These are phyloP conservation scores for Drosophila bipectinata DNA, from an alignment of 1,140 invertebrate species.

Conservation along the genomic window DNA sequence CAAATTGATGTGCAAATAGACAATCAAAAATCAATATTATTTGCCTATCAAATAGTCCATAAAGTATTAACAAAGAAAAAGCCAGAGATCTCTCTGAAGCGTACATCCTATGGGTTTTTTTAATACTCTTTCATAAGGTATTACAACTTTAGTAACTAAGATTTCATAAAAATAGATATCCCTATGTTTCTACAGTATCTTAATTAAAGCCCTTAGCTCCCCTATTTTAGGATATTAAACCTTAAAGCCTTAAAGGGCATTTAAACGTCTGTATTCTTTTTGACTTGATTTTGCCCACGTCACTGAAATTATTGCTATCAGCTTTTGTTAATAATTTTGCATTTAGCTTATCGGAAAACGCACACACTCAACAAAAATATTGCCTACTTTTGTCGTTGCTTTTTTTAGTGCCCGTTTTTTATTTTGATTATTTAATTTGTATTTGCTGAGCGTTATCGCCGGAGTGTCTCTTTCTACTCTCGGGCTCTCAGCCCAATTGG, in stretches of 20 bases:
- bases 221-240: too few species aligned
- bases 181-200: too few species aligned
- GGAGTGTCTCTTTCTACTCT: slow-evolving; percentile 46
- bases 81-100: neutral
- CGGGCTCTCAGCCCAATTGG: slow-evolving; percentile 42
- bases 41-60: slow-evolving; percentile 52
- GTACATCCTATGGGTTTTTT: neutral
- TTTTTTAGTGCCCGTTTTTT: slow-evolving; percentile 25
- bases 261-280: neutral
- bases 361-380: slow-evolving; percentile 23
- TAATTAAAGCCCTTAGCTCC: neutral
- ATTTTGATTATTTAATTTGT: slow-evolving; percentile 63
- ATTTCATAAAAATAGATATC: too few species aligned
- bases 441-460: slow-evolving; percentile 58
- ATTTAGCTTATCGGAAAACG: slow-evolving; percentile 62
- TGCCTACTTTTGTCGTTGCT: slow-evolving; percentile 35
- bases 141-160: too few species aligned
- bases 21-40: slow-evolving; percentile 50
- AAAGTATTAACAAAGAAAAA: slow-evolving; percentile 25
- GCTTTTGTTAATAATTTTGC: slow-evolving; percentile 63
- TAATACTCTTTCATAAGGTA: neutral
- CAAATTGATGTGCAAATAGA: slow-evolving; percentile 44
- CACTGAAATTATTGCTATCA: slow-evolving; percentile 59
- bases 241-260: too few species aligned
- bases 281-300: slow-evolving; percentile 25